Conservation (phyloP, 2,113 vertebrate species). For the Dipodomys ordii region DNA sequence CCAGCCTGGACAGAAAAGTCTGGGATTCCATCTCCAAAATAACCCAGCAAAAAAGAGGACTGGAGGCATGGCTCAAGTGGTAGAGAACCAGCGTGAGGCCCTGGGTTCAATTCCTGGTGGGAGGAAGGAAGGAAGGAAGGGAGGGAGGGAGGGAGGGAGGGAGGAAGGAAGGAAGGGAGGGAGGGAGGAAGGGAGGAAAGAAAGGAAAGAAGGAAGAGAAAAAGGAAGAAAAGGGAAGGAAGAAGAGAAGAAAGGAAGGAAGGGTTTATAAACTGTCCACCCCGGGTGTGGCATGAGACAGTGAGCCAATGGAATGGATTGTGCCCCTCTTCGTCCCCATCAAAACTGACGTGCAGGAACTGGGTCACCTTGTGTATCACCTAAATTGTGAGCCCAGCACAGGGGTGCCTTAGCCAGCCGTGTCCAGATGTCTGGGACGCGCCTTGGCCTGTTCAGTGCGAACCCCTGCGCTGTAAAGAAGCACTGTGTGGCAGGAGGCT, state of each 20-base stretch:
- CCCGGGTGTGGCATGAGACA: no score
- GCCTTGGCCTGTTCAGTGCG: slow-evolving; percentile 70
- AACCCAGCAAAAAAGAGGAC: no score
- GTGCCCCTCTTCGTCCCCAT: accelerated
- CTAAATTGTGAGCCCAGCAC: not conserved
- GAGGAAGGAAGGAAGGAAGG: no score
- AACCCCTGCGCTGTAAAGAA: slow-evolving; percentile 76
- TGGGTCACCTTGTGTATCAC: not conserved
- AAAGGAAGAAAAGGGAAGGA: no score
- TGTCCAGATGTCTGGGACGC: slow-evolving; percentile 75
- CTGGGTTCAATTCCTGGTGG: no score
- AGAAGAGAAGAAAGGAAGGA: not conserved
- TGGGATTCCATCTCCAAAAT: no score
- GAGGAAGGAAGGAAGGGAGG: no score
- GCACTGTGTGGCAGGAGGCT: slow-evolving; percentile 78
- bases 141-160: accelerated
- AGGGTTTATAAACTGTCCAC: not conserved
- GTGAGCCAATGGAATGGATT: not conserved
- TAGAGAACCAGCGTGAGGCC: no score
- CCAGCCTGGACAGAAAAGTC: no score
- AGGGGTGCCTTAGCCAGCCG: slow-evolving; percentile 25
- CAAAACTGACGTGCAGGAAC: not conserved
- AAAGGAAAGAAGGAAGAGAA: no score
- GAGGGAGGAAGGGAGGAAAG: no score
- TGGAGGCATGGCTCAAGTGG: no score